phyloP scores from a whole-genome alignment of 2,888 invertebrate genomes.

The Hypercompe scribonia region DNA sequence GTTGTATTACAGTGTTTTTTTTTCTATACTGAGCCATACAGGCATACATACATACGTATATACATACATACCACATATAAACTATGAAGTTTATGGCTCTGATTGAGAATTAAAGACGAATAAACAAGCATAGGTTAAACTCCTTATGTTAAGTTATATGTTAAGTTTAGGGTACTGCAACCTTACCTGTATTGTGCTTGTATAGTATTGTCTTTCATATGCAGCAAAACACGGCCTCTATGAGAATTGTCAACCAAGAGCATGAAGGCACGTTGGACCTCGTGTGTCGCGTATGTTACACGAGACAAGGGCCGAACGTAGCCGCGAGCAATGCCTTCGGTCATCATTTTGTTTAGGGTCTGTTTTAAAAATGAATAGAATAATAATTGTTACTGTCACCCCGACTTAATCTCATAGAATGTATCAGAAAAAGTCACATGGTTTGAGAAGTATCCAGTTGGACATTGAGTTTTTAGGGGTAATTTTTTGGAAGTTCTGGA shows the following conservation, averaged over 20 bases:
- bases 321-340: constrained; percentile 65
- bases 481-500: no score
- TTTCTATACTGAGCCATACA: no score
- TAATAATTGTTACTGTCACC: background rate
- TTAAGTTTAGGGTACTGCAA: background rate
- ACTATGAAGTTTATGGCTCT: no score
- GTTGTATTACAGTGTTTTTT: no score
- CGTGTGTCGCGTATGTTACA: constrained; percentile 55
- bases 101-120: no score
- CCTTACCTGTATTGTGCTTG: constrained; percentile 46
- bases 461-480: no score
- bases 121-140: no score
- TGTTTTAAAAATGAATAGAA: constrained; percentile 24
- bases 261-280: constrained; percentile 63
- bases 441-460: no score
- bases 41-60: no score
- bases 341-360: constrained; percentile 58
- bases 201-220: constrained; percentile 34
- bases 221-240: constrained; percentile 65
- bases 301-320: constrained; percentile 69
- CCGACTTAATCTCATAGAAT: background rate
- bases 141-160: background rate
- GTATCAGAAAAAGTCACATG: background rate
- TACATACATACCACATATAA: no score
- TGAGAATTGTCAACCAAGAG: constrained; percentile 62